Evolutionary conservation across 2,797 vertebrate genomes (phyloP).

Genomic region (Bryconaethiops microstoma): DNA sequence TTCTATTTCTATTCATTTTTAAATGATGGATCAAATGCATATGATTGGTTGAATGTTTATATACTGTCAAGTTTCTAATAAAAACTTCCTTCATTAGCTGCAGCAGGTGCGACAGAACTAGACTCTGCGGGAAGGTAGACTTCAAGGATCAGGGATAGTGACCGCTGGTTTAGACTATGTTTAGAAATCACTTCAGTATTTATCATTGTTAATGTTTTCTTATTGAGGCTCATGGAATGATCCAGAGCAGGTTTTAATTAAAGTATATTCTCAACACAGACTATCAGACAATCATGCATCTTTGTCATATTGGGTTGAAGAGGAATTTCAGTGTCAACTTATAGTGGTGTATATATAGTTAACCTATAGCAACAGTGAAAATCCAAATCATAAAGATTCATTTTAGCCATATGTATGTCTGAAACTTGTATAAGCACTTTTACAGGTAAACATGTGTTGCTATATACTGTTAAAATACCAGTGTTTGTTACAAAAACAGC

Average conservation of each 20-base stretch:
- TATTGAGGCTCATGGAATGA: not conserved
- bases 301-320: constrained; percentile 12
- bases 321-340: constrained; percentile 2
- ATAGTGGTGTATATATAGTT: constrained; percentile 23
- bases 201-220: not conserved
- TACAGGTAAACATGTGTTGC: not conserved
- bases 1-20: too few relatives aligned
- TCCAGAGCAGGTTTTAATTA: not conserved
- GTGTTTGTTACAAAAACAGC: not conserved
- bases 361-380: not conserved
- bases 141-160: not conserved
- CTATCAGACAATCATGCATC: constrained; percentile 22
- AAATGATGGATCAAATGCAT: too few relatives aligned
- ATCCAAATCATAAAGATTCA: not conserved
- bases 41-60: too few relatives aligned
- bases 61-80: not conserved
- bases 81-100: not conserved
- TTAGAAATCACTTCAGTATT: not conserved
- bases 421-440: constrained; percentile 25
- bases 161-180: not conserved
- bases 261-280: not conserved
- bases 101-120: not conserved
- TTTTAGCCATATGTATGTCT: constrained; percentile 32
- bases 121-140: not conserved
- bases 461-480: constrained; percentile 28